These are phyloP conservation scores for Pseudochirops cupreus DNA, from an alignment of 2,797 vertebrate species.

Conservation along the genomic window DNA sequence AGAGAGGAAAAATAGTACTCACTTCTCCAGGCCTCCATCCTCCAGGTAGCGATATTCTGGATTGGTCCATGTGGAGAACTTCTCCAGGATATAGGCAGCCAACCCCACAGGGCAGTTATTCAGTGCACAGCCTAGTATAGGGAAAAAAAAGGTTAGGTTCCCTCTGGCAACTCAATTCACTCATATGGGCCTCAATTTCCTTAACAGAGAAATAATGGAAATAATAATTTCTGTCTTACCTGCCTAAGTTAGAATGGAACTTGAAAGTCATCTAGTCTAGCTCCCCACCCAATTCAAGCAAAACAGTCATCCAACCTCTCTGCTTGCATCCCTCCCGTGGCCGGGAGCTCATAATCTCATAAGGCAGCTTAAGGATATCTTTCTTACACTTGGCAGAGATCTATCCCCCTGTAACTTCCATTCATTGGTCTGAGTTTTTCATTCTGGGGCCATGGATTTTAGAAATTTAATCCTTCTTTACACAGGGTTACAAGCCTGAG, in stretches of 20 bases:
- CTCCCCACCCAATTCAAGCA: not conserved
- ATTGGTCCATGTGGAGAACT: slow-evolving; percentile 87
- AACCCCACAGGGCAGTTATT: slow-evolving; percentile 87
- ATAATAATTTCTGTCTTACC: not conserved
- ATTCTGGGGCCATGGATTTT: not conserved
- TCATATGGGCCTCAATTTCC: fast-evolving
- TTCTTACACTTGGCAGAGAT: not conserved
- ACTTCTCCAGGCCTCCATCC: slow-evolving; percentile 88
- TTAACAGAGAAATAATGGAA: not conserved
- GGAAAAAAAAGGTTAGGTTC: not conserved
- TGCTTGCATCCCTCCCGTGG: not conserved
- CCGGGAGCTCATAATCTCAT: not conserved
- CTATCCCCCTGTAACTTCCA: not conserved
- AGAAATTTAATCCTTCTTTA: not conserved
- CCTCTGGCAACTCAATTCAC: not conserved
- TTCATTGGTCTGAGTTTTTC: not conserved
- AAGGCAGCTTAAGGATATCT: not conserved
- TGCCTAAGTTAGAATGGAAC: not conserved
- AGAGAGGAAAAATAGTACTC: not conserved
- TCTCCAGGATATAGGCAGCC: slow-evolving; percentile 88
- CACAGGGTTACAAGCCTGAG: not conserved
- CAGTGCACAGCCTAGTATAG: slow-evolving; percentile 83
- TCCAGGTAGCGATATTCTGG: slow-evolving; percentile 78
- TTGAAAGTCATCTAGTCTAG: not conserved
- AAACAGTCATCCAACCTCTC: not conserved